phyloP scores from a whole-genome alignment of 2,888 invertebrate species.

The Syrphus vitripennis region DNA sequence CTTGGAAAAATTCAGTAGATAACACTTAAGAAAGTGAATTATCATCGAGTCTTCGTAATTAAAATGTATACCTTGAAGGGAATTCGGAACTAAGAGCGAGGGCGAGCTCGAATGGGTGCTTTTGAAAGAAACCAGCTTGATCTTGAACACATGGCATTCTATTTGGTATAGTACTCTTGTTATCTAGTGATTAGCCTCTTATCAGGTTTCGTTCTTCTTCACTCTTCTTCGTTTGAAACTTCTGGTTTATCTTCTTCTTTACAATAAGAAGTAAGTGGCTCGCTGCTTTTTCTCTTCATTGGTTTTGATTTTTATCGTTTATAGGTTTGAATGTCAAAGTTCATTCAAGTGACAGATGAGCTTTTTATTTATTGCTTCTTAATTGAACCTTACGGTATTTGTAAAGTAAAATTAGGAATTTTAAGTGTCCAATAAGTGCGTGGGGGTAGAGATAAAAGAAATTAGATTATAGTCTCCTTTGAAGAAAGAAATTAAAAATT shows the following conservation, averaged over 20 bases:
- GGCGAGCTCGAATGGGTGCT: not conserved
- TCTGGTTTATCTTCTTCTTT: not conserved
- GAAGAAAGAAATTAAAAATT: not conserved
- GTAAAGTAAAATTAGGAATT: not conserved
- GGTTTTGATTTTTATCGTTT: not conserved
- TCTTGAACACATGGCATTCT: conserved; percentile 42
- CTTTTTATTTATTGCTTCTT: conserved; percentile 25
- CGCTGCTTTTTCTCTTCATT: not conserved
- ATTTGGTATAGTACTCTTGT: conserved; percentile 49
- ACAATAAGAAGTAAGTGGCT: not conserved
- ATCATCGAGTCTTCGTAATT: conserved; percentile 52
- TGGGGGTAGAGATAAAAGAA: not conserved
- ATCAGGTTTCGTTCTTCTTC: conserved; percentile 15
- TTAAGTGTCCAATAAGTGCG: not conserved
- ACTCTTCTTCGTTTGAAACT: not conserved
- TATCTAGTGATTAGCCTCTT: conserved; percentile 60
- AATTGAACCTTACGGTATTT: not conserved
- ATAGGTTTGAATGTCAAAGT: not conserved
- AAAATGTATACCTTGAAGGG: conserved; percentile 60
- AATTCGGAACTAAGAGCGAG: no score
- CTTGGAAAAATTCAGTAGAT: conserved; percentile 35
- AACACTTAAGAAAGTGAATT: conserved; percentile 52
- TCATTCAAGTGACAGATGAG: conserved; percentile 20
- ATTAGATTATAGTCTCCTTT: not conserved
- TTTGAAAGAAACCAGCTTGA: not conserved